Evolutionary conservation across 64 coral and sea anemone species (phyloP), one percentile per base, ranked within the genome.

Genomic region (Stichodactyla mertensii): DNA sequence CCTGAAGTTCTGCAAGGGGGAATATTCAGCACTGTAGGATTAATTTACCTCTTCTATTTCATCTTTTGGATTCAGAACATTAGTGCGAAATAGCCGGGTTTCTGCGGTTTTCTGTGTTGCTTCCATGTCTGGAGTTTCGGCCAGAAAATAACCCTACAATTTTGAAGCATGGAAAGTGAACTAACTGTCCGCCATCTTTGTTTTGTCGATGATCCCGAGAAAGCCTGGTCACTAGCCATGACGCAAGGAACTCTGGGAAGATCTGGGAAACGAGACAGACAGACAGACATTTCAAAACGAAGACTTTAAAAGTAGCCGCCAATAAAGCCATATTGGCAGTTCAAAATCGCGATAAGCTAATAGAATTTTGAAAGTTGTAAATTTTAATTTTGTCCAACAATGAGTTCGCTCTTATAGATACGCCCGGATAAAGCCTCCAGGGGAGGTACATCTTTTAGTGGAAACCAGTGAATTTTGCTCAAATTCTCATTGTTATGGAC

Each of bases 31-130:
- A 70, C 18, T 61, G 10, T 7, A 20, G 8, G 9, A 20, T 59
- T 52, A 6, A 71, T 57, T 19, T 86, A 91, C 90, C 84, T 91
- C 90, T 80, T 91, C 90, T 54, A 91, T 61, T 51, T 91, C 90
- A 61, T 91, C 90, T 70, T 91, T 91, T 52, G 85, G 85, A 54
- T 51, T 52, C 61, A 91, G 78, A 87, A 83, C 90, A 74, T 87
- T 91, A 71, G 85, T 55, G 52, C 84, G 85, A 82, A 91, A 91
- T 16, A 91, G 85, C 27, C 90, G 85, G 16, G 84, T 78, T 51
- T 91, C 83, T 20, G 27, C 0, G 57, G 16, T 14, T 55, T 85
- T 85, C 83, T 85, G 54, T 57, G 16, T 19, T 31, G 18, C n/a
- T 23, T 85, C 83, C 83, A 85, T 85, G 51, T n/a, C 16, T 81